Evolutionary conservation across 2,113 vertebrate species (phyloP), one percentile per base, ranked within the genome.

Genomic region (Trogon surrucura): DNA sequence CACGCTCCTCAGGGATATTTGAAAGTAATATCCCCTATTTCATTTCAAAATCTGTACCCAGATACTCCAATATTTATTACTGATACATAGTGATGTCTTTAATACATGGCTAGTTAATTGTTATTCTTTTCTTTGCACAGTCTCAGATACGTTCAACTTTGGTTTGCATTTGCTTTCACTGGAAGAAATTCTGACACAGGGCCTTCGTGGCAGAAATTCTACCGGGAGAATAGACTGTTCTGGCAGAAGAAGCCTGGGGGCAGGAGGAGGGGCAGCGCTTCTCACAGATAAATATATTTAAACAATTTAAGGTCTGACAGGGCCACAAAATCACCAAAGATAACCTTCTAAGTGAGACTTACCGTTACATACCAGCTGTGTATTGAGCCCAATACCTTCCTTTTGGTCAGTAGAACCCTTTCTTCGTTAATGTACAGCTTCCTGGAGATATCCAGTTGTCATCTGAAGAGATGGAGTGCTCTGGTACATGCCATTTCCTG

Each of bases 61-160:
- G 54, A 36, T 36, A 19, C 11, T 58, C 10, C 0, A 0, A 27
- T 1, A 0, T 8, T n/a, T 77, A 0, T n/a, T 64, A 16, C 32
- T 29, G 23, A 50, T 29, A 45, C 2, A 5, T 3, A 58, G 13
- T 3, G 32, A 15, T 10, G 8, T 34, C 23, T 69, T 74, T 66
- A 74, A 70, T 8, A 25, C 6, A 6, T 15, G 7, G 10, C 17
- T 25, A 19, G 4, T 38, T 51, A 16, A 6, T 64, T 27, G 5
- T 11, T 5, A 10, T 27, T 2, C 13, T 26, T 18, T 44, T 45
- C 9, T 73, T 56, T 72, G 15, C 38, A 38, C 27, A 64, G 16
- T 2, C 34, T 69, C 34, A 20, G 22, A n/a, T 34, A 56, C 19
- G 38, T 73, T 48, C 21, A 23, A 26, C 19, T 89, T 78, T 85